These are phyloP conservation scores for Turritopsis rubra DNA, from an alignment of 30 jellyfish, hydroid and myxozoan species.

Conservation along the genomic window DNA sequence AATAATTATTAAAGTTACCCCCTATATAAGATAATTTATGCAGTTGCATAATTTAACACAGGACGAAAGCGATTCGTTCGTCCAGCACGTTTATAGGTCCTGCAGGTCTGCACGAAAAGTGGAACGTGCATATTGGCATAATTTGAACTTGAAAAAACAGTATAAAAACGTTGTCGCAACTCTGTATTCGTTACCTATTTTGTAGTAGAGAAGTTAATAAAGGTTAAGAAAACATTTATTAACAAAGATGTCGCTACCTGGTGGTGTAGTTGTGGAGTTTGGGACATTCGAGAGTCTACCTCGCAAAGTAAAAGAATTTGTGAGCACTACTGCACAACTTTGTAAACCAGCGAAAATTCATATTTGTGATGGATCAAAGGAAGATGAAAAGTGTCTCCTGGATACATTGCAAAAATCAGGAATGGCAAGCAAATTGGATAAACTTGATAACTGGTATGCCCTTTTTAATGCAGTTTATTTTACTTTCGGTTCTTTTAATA, in stretches of 20 bases:
- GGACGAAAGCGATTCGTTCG: neutral
- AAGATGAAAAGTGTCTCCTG: slow-evolving; percentile 46
- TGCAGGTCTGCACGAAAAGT: neutral
- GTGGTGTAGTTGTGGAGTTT: slow-evolving; percentile 40
- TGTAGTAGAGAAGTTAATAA: neutral
- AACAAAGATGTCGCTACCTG: slow-evolving; percentile 66
- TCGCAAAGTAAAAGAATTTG: slow-evolving; percentile 57
- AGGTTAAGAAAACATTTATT: neutral
- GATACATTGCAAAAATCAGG: slow-evolving; percentile 53
- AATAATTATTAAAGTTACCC: neutral
- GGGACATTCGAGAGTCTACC: slow-evolving; percentile 67
- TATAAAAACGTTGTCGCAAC: neutral
- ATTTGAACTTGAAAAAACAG: neutral
- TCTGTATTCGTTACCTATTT: neutral
- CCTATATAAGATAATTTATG: neutral
- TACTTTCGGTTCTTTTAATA: too few species aligned
- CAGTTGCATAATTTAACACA: neutral
- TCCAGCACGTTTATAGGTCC: neutral
- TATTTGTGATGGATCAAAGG: slow-evolving; percentile 97
- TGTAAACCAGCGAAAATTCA: slow-evolving; percentile 81
- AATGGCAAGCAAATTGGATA: slow-evolving; percentile 50
- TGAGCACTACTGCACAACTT: slow-evolving; percentile 54
- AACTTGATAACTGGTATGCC: slow-evolving; percentile 76
- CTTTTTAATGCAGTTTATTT: too few species aligned
- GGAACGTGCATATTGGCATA: neutral